Evolutionary conservation across 1,140 invertebrate genomes (phyloP), one percentile per base, ranked within the genome.

Genomic region (Sycophaga agraensis): DNA sequence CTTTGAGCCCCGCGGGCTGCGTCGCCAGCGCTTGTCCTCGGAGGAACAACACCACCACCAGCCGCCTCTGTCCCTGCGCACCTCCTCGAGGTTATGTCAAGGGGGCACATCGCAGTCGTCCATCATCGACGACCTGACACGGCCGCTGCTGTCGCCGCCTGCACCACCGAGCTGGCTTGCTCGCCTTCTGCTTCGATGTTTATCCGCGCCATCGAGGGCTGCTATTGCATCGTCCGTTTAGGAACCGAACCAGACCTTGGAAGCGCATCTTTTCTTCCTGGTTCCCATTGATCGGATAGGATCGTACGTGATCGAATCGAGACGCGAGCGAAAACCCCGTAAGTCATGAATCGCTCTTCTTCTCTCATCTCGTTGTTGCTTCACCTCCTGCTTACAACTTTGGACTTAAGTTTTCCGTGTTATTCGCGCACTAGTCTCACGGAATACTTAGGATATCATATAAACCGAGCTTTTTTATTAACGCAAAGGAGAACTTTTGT

Each of bases 1-100:
- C n/a, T n/a, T n/a, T n/a, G n/a, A n/a, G n/a, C n/a, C n/a, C n/a
- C n/a, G n/a, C n/a, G n/a, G n/a, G n/a, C n/a, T n/a, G n/a, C n/a
- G n/a, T n/a, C n/a, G n/a, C n/a, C n/a, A n/a, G n/a, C n/a, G n/a
- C n/a, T n/a, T n/a, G n/a, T n/a, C n/a, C n/a, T 6, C 16, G 40
- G 5, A 42, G 40, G 40, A 42, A 42, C 21, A 42, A 42, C 40
- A 42, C 17, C 17, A 42, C 40, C 17, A 42, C 40, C 16, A 16
- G 40, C 43, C 28, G 11, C 28, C 28, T 31, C 28, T 4, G 28
- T 31, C 28, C 28, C 28, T n/a, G 31, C 48, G 19, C 16, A 35
- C 50, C 0, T 21, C 0, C 2, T 40, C 24, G 49, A 59, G 57
- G 57, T 59, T 59, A 59, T 50, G 57, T 59, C 35, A 17, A 42